phyloP scores from a whole-genome alignment of 2,113 vertebrate genomes.

The Glaucidium brasilianum region DNA sequence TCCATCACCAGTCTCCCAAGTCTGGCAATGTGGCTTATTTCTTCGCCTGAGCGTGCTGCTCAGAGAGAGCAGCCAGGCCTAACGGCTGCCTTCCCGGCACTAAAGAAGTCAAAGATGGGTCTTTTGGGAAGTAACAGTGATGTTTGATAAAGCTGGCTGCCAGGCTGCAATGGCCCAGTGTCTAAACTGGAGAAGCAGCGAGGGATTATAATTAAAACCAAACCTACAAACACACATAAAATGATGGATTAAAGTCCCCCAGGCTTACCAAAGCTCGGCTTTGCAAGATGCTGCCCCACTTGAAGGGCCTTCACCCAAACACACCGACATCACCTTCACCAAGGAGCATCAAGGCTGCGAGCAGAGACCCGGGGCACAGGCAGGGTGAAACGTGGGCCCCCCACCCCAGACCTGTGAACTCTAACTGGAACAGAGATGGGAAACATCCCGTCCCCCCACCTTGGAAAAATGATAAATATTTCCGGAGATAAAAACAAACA shows the following conservation, averaged over 20 bases:
- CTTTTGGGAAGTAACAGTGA: rapidly evolving
- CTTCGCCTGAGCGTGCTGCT: rapidly evolving
- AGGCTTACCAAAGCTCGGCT: not conserved
- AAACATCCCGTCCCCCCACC: rapidly evolving
- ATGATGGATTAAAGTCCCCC: rapidly evolving
- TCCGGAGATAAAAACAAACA: slow-evolving; percentile 11
- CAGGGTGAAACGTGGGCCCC: rapidly evolving
- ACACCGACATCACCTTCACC: rapidly evolving
- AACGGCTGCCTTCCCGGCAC: rapidly evolving
- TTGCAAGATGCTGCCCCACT: not conserved
- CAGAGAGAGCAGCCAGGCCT: not conserved
- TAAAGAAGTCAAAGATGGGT: rapidly evolving
- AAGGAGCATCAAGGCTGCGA: rapidly evolving
- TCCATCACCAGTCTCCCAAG: rapidly evolving
- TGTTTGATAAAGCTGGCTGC: not conserved
- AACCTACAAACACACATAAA: rapidly evolving
- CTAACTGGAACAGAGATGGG: not conserved
- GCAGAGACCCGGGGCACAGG: not conserved
- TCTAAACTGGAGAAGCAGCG: not conserved
- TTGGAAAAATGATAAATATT: not conserved
- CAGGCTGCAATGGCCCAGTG: rapidly evolving
- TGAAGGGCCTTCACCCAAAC: not conserved
- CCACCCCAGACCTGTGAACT: not conserved
- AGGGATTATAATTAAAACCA: not conserved
- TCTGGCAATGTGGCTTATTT: rapidly evolving